Percentiles rank a stretch among this genome's conserved stretches.
phyloP scores from a whole-genome alignment of 2,888 invertebrate species.

The Aphidoletes aphidimyza region DNA sequence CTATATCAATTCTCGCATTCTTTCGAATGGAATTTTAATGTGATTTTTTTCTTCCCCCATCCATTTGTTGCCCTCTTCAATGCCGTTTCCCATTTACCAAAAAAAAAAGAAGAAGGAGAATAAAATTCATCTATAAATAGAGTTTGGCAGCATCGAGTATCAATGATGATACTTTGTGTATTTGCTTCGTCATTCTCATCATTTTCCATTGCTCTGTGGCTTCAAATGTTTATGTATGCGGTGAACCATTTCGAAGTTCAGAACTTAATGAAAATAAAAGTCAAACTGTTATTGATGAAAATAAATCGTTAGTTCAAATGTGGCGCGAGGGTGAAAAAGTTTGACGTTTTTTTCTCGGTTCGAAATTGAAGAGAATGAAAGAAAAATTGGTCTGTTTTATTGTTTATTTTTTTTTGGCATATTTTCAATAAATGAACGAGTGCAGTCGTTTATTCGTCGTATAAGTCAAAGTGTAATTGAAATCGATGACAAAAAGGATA shows the following conservation, averaged over 20 bases:
- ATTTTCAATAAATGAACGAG: neutral
- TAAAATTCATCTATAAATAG: no score
- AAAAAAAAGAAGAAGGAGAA: neutral
- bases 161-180: no score
- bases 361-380: neutral
- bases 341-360: neutral
- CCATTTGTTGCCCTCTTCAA: neutral
- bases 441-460: neutral
- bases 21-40: slow-evolving; percentile 40
- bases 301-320: slow-evolving; percentile 4
- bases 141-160: no score
- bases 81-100: neutral
- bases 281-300: slow-evolving; percentile 15
- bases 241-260: neutral
- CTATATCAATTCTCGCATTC: slow-evolving; percentile 47
- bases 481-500: neutral
- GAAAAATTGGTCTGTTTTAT: neutral
- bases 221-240: slow-evolving; percentile 2
- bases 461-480: neutral
- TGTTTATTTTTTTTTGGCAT: slow-evolving; percentile 15
- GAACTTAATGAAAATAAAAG: slow-evolving; percentile 44
- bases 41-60: neutral
- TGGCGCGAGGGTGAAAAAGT: neutral
- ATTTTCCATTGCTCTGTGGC: neutral
- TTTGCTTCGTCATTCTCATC: neutral